Percentiles rank a stretch among this genome's conserved stretches.
Conservation (phyloP, 2,113 vertebrate species). For the Hydrochoerus hydrochaeris region DNA sequence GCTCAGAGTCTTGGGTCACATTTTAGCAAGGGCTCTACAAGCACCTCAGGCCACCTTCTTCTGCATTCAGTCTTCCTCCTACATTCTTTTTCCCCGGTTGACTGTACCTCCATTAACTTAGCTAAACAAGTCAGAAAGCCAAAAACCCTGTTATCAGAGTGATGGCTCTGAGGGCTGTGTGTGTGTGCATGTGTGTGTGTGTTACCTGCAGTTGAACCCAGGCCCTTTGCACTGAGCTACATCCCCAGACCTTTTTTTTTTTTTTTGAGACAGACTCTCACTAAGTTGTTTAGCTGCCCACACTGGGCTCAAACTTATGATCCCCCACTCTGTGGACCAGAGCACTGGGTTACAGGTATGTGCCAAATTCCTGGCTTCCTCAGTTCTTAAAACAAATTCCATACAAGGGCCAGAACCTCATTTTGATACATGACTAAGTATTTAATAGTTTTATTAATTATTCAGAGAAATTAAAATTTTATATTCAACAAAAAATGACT, state of each 20-base stretch:
- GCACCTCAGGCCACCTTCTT: neutral
- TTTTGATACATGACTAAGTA: slow-evolving; percentile 60
- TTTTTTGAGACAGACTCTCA: neutral
- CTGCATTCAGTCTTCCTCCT: neutral
- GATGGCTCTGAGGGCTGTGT: neutral
- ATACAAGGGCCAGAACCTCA: neutral
- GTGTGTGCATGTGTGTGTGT: neutral
- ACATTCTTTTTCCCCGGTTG: neutral
- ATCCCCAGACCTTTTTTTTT: neutral
- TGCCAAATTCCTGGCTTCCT: neutral
- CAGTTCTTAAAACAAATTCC: slow-evolving; percentile 30
- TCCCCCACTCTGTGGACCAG: neutral
- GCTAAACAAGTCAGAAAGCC: neutral
- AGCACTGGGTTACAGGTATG: neutral
- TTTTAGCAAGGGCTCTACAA: neutral
- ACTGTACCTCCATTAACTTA: neutral
- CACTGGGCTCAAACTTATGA: neutral
- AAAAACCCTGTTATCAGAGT: neutral
- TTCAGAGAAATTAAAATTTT: slow-evolving; percentile 65
- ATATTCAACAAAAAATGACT: slow-evolving; percentile 6
- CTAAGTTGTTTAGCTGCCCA: neutral
- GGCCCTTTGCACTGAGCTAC: neutral
- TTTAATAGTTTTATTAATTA: slow-evolving; percentile 45
- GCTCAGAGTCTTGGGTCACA: neutral
- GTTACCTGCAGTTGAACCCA: neutral